Evolutionary conservation across 2,797 vertebrate genomes (phyloP), one percentile per base, ranked within the genome.

Genomic region (Sebastes glaucus): DNA sequence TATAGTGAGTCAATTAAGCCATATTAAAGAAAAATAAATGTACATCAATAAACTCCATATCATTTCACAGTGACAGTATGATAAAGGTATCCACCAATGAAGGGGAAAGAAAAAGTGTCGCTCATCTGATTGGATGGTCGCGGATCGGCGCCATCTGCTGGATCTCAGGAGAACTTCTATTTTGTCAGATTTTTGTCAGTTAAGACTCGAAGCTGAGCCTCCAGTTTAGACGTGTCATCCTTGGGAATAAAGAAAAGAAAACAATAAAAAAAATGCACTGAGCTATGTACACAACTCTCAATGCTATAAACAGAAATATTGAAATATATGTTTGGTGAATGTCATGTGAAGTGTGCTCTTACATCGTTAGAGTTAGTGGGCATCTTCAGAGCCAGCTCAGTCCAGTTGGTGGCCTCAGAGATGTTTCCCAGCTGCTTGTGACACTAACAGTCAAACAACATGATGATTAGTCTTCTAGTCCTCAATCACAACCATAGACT

Each of bases 401-500:
- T 92, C 98, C 98, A 99, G 73, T 94, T 95, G 4, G 67, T 71
- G 0, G 97, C 97, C 6, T 96, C 96, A 0, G 95, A 90, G 32
- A 85, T 55, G 80, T 97, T 96, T 32, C 97, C 97, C n/a, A 99
- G 94, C 66, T 98, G 97, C 88, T 82, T 96, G 89, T 98, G 97
- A 94, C 98, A 99, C 98, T 99, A 74, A 0, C 20, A 68, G 28
- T 23, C 56, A 66, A 74, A 83, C 8, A 25, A 23, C 22, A 53
- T 0, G 1, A 46, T 4, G 38, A 10, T 72, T 1, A 62, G 5
- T 22, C 27, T 52, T 30, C 5, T 10, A 52, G 20, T 52, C 20
- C 16, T 52, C 42, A 46, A 46, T 46, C 42, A 46, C 42, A 46
- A 46, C 42, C 38, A 42, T 16, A 42, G 38, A 42, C 38, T 38